Evolutionary conservation across 92 coral and sea anemone genomes (phyloP).

Genomic region (Muricea muricata): DNA sequence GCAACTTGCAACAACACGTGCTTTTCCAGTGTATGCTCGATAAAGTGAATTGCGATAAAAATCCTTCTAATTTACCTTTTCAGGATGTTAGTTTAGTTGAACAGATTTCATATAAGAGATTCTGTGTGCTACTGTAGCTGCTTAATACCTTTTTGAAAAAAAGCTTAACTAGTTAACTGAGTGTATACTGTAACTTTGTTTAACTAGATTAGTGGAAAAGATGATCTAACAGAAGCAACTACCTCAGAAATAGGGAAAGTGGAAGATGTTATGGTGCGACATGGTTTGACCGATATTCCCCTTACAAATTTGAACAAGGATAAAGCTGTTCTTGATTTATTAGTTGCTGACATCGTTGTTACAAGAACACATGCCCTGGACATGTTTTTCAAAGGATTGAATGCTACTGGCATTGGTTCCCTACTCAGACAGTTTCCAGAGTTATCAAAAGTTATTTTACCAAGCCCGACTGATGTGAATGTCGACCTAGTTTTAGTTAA

Average conservation of each 20-base stretch:
- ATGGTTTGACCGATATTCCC: slow-evolving; percentile 70
- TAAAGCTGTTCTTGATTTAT: slow-evolving; percentile 59
- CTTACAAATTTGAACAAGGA: slow-evolving; percentile 62
- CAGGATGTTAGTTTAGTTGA: too few relatives aligned
- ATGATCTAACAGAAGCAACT: slow-evolving; percentile 6
- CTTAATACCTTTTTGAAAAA: too few relatives aligned
- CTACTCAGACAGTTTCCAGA: slow-evolving; percentile 57
- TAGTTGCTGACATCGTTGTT: slow-evolving; percentile 64
- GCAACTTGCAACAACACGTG: too few relatives aligned
- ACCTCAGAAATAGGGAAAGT: slow-evolving; percentile 50
- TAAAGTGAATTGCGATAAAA: too few relatives aligned
- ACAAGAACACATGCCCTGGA: slow-evolving; percentile 66
- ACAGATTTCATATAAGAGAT: too few relatives aligned
- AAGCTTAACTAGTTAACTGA: background rate
- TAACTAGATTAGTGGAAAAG: background rate
- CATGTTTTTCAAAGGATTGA: slow-evolving; percentile 54
- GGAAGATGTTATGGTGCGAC: slow-evolving; percentile 65
- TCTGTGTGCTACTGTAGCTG: too few relatives aligned
- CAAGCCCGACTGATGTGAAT: slow-evolving; percentile 41
- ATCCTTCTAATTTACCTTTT: too few relatives aligned
- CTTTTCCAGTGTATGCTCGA: too few relatives aligned
- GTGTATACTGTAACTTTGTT: background rate
- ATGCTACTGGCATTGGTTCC: slow-evolving; percentile 65
- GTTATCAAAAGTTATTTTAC: slow-evolving; percentile 43
- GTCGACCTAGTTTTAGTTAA: slow-evolving; percentile 36